Percentiles rank a stretch among this genome's conserved stretches.
phyloP scores from a whole-genome alignment of 1,140 invertebrate species.

The Drosophila kepulauana region DNA sequence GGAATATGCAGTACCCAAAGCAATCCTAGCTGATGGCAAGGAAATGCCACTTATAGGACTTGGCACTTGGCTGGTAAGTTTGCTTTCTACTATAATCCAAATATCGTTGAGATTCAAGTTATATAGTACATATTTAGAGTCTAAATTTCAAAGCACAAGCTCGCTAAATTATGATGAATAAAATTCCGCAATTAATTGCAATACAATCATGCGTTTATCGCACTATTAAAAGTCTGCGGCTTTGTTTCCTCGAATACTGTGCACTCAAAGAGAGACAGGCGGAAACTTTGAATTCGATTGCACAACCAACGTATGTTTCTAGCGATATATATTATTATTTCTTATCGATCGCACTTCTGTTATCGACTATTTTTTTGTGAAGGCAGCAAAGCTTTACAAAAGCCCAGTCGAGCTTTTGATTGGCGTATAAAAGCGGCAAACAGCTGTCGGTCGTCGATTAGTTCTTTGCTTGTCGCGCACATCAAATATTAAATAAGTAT shows the following conservation, averaged over 20 bases:
- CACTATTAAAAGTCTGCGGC: neutral
- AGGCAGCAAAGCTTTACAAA: constrained; percentile 12
- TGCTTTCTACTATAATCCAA: constrained; percentile 1
- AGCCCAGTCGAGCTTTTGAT: constrained; percentile 44
- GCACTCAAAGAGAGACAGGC: neutral
- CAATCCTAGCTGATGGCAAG: constrained; percentile 23
- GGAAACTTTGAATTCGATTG: neutral
- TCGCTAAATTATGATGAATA: constrained; percentile 9
- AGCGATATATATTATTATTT: neutral
- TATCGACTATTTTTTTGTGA: constrained; percentile 26
- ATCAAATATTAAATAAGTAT: neutral
- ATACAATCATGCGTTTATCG: constrained; percentile 27
- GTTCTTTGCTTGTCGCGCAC: constrained; percentile 10
- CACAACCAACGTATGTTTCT: neutral
- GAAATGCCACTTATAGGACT: constrained; percentile 61
- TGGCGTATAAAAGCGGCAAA: constrained; percentile 54
- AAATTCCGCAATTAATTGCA: constrained; percentile 2
- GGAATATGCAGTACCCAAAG: constrained; percentile 35
- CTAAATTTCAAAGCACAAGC: neutral
- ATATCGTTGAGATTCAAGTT: constrained; percentile 10
- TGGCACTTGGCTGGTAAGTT: constrained; percentile 59
- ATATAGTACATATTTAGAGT: neutral
- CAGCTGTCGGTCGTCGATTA: constrained; percentile 58
- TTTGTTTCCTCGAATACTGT: neutral
- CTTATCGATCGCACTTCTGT: too few species aligned